Percentiles rank a stretch among this genome's conserved stretches.
phyloP scores from a whole-genome alignment of 2,113 vertebrate genomes.

The Barnardius zonarius region DNA sequence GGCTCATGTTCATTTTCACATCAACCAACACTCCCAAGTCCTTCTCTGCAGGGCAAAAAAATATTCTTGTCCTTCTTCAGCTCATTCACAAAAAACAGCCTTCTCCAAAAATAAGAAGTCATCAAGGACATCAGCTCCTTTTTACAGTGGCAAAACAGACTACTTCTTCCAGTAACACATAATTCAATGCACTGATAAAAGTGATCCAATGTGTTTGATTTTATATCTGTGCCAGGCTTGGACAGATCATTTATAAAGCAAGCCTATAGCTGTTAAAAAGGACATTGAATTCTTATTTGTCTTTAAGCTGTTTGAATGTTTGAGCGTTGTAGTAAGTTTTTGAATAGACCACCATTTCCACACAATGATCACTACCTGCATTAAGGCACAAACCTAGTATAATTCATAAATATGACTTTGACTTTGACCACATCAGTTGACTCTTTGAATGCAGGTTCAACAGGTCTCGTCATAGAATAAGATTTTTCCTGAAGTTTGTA shows the following conservation, averaged over 20 bases:
- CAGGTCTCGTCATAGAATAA: not conserved
- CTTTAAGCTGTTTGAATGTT: not conserved
- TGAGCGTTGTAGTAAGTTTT: not conserved
- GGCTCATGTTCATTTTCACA: not conserved
- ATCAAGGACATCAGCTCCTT: not conserved
- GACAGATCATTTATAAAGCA: not conserved
- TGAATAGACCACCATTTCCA: not conserved
- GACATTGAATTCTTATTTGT: not conserved
- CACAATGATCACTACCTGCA: not conserved
- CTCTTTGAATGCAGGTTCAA: not conserved
- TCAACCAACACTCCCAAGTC: too few relatives aligned
- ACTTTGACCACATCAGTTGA: not conserved
- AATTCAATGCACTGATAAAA: not conserved
- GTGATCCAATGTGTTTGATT: not conserved
- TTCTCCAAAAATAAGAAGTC: not conserved
- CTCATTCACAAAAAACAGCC: not conserved
- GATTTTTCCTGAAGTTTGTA: not conserved
- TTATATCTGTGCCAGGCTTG: not conserved
- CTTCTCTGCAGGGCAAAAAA: not conserved
- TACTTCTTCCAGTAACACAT: not conserved
- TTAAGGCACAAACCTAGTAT: not conserved
- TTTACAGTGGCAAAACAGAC: not conserved
- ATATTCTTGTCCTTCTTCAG: not conserved
- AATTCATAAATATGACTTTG: not conserved
- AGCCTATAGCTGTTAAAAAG: not conserved